Evolutionary conservation across 2,888 invertebrate species (phyloP).

Genomic region (Tillus elongatus): DNA sequence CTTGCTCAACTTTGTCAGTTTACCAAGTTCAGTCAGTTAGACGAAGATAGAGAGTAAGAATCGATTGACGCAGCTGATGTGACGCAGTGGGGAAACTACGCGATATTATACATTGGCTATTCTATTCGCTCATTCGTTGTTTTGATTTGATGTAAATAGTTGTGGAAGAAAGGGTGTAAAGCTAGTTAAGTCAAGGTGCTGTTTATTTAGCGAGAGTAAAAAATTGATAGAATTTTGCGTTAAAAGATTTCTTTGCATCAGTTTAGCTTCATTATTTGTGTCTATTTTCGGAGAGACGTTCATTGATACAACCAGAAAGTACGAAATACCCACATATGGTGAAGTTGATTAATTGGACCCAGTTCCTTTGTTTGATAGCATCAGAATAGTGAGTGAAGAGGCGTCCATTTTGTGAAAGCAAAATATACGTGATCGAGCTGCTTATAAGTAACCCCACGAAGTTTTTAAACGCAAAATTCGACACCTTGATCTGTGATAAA

Average conservation of each 20-base stretch:
- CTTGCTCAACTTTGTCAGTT: too few species aligned
- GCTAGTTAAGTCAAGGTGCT: too few species aligned
- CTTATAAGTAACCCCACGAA: conserved; percentile 13
- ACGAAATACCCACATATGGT: neutral
- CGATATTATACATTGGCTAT: too few species aligned
- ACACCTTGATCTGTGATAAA: conserved; percentile 37
- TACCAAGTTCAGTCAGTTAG: too few species aligned
- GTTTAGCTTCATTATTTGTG: conserved; percentile 14
- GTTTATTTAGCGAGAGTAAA: too few species aligned
- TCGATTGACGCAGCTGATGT: too few species aligned
- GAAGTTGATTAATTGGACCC: conserved; percentile 1
- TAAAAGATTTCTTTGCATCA: neutral
- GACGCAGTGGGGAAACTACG: too few species aligned
- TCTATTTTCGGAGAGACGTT: conserved; percentile 12
- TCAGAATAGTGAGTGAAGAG: conserved; percentile 23
- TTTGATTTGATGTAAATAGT: too few species aligned
- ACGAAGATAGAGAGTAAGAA: too few species aligned
- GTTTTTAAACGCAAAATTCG: conserved; percentile 37
- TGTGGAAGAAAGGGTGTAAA: too few species aligned
- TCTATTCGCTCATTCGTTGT: too few species aligned
- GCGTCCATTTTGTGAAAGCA: conserved; percentile 41
- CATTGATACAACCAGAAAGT: neutral
- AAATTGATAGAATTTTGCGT: neutral
- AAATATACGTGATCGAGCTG: conserved; percentile 23
- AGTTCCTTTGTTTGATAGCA: conserved; percentile 35